Evolutionary conservation across 2,888 invertebrate genomes (phyloP).

Genomic region (Orchestes rusci): DNA sequence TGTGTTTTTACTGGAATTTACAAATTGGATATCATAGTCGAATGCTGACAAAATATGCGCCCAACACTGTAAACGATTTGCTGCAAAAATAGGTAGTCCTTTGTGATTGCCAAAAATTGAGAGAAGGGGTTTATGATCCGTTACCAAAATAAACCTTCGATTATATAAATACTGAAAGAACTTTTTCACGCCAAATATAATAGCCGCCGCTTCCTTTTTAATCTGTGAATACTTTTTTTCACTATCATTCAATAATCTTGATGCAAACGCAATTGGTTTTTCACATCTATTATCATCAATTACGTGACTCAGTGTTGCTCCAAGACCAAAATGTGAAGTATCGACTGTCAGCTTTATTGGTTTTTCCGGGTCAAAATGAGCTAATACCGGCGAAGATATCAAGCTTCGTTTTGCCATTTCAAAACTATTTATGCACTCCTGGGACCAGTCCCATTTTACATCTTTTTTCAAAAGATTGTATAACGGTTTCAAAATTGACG

Average conservation of each 20-base stretch:
- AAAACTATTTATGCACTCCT: not conserved
- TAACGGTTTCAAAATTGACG: slow-evolving; percentile 4
- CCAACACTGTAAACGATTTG: slow-evolving; percentile 14
- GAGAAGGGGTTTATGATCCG: slow-evolving; percentile 11
- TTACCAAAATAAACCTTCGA: not conserved
- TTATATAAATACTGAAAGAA: slow-evolving; percentile 1
- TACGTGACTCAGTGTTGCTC: slow-evolving; percentile 12
- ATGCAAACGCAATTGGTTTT: slow-evolving; percentile 9
- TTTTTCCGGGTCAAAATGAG: slow-evolving; percentile 12
- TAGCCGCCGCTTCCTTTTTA: slow-evolving; percentile 3
- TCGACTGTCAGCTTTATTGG: slow-evolving; percentile 7
- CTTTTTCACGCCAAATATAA: slow-evolving; percentile 4
- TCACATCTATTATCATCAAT: slow-evolving; percentile 3
- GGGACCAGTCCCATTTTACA: not conserved
- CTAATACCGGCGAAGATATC: slow-evolving; percentile 4
- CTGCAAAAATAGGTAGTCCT: slow-evolving; percentile 13
- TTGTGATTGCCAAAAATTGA: slow-evolving; percentile 9
- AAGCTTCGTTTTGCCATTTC: slow-evolving; percentile 9
- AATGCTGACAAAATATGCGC: slow-evolving; percentile 9
- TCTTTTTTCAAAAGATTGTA: not conserved
- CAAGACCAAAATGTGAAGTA: slow-evolving; percentile 7
- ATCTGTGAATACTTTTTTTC: slow-evolving; percentile 10
- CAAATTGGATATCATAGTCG: slow-evolving; percentile 8
- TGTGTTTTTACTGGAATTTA: slow-evolving; percentile 4
- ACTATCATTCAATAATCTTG: slow-evolving; percentile 7